Evolutionary conservation across 2,797 vertebrate species (phyloP), one percentile per base, ranked within the genome.

Genomic region (Mus caroli): DNA sequence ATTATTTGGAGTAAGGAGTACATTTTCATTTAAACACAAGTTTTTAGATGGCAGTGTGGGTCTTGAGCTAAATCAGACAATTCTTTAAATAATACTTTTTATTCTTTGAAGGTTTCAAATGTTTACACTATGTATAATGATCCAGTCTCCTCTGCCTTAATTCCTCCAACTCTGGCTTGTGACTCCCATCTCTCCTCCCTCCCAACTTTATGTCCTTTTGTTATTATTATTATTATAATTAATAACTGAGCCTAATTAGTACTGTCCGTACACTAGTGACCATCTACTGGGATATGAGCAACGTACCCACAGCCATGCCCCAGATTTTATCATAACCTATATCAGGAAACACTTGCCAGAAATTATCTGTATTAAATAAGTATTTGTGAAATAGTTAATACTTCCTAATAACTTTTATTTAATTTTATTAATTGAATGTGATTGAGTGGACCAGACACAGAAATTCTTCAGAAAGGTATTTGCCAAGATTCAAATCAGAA

Each of bases 1-100:
- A 12, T 78, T 58, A 2, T 85, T 96, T 90, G 19, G 50, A 79
- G 79, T 69, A 82, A 93, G 9, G 22, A 34, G 1, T 0, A 86
- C 60, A 64, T 95, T 93, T 92, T 83, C 52, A 88, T 75, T 58
- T 4, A 87, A 95, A 79, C 34, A 92, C 58, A 92, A 95, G 86
- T 34, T 90, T 93, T 71, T 83, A 93, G 88, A 46, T 93, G 10
- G 19, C 94, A 20, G 37, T 88, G 77, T 82, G 0, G 0, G 6
- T 71, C 58, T 7, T 88, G 3, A n/a, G 0, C 34, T 84, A 87
- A 84, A 58, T 90, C 37, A 84, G 77, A 75, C 89, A 92, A 87
- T 62, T 67, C 31, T 52, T 85, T 50, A 67, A 64, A 22, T 64
- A 0, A 34, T 50, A n/a, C 19, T 14, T 62, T 46, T 67, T 46